Percentiles rank a stretch among this genome's conserved stretches.
Conservation (phyloP, 1,140 invertebrate genomes). For the Drosophila chauvacae region DNA sequence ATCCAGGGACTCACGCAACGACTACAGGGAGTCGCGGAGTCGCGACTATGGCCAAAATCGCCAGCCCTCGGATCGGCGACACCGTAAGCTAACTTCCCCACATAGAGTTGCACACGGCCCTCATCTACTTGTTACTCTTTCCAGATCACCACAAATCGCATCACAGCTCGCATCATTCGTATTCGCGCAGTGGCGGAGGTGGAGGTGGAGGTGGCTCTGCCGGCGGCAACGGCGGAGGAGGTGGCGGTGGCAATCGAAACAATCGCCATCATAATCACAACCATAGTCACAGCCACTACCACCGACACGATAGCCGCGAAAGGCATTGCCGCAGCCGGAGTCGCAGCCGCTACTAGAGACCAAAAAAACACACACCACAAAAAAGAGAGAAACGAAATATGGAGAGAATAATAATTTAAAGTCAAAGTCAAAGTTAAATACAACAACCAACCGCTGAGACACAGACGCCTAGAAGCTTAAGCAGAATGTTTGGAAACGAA, state of each 20-base stretch:
- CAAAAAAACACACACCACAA: slow-evolving; percentile 15
- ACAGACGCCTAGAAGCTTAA: slow-evolving; percentile 17
- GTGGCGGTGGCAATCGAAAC: slow-evolving; percentile 52
- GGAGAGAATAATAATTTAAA: neutral
- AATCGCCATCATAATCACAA: slow-evolving; percentile 59
- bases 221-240: slow-evolving; percentile 38
- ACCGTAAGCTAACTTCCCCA: slow-evolving; percentile 65
- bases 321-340: slow-evolving; percentile 73
- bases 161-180: slow-evolving; percentile 69
- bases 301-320: slow-evolving; percentile 71
- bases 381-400: slow-evolving; percentile 4
- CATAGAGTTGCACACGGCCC: slow-evolving; percentile 19
- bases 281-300: slow-evolving; percentile 69
- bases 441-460: slow-evolving; percentile 2
- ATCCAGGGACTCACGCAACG: slow-evolving; percentile 67
- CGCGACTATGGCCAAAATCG: slow-evolving; percentile 69
- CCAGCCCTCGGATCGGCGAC: slow-evolving; percentile 72
- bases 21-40: slow-evolving; percentile 68
- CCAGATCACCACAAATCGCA: slow-evolving; percentile 80
- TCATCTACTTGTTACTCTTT: neutral
- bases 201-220: slow-evolving; percentile 6
- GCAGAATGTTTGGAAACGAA: slow-evolving; percentile 6
- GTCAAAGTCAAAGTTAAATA: slow-evolving; percentile 5
- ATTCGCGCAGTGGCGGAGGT: slow-evolving; percentile 61
- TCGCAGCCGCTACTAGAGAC: slow-evolving; percentile 76